Evolutionary conservation across 2,797 vertebrate species (phyloP), one percentile per base, ranked within the genome.

Genomic region (Chromobotia macracanthus): DNA sequence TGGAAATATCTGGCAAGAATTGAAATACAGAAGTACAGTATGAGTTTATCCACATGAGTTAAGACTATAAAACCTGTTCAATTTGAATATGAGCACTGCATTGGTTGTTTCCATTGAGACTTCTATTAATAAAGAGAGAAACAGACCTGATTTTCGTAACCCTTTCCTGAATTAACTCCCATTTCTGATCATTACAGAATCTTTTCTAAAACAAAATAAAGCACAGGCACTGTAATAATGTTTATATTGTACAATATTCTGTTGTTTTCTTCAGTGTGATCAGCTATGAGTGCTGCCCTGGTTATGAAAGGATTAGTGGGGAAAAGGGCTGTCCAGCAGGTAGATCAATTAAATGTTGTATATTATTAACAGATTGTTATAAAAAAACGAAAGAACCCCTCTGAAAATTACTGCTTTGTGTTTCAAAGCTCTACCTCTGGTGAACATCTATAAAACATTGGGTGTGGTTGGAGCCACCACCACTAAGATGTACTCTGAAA

Each of bases 241-340:
- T 6, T 28, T 28, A 28, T 28, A 28, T 28, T 28, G 28, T 28
- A 28, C 28, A 31, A 31, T 5, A 31, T 31, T 31, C 3, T 31
- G 31, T 31, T 31, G 3, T 31, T 72, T 75, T 82, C 87, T 75
- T n/a, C 89, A 99, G 98, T 75, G 89, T 97, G 81, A 95, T 98
- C 91, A 95, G 93, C 76, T 99, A 99, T 0, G 98, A 99, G 87
- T 99, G 98, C 87, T 99, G 98, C 72, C 98, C 98, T 18, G 98
- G 98, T 50, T 99, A 98, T 82, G 97, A 98, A 88, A 98, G 89
- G 86, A 92, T 98, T 78, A 91, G 93, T 0, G 96, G 97, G 89
- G 96, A 98, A 88, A 98, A 94, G 84, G 98, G 98, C 84, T 99
- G 98, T 82, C 97, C 98, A 81, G 97, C 96, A 87, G 96, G 98